Conservation (phyloP, 2,888 invertebrate genomes). For the Mythimna impura region DNA sequence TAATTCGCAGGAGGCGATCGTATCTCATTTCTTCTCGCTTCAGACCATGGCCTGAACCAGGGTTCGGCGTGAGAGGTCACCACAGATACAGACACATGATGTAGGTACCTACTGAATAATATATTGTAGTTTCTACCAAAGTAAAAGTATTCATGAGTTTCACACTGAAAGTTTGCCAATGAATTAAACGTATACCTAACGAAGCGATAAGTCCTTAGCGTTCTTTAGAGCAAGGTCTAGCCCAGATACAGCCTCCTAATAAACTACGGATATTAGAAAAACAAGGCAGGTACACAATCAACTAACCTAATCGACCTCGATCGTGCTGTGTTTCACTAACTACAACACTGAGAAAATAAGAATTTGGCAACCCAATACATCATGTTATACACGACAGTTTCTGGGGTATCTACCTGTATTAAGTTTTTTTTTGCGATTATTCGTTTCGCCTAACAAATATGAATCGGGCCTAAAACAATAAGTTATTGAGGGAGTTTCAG, state of each 20-base stretch:
- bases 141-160: too few relatives aligned
- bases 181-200: background rate
- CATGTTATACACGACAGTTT: background rate
- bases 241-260: conserved; percentile 3
- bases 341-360: conserved; percentile 33
- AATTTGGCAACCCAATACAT: conserved; percentile 22
- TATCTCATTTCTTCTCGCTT: too few relatives aligned
- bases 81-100: too few relatives aligned
- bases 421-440: background rate
- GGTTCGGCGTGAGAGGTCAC: too few relatives aligned
- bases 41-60: too few relatives aligned
- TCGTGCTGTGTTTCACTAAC: conserved; percentile 49
- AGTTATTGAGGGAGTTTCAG: background rate
- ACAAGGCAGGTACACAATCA: conserved; percentile 55
- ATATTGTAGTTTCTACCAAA: too few relatives aligned
- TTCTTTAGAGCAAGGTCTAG: background rate
- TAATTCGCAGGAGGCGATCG: too few relatives aligned
- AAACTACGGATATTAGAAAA: conserved; percentile 35
- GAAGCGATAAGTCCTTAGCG: background rate
- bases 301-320: conserved; percentile 52
- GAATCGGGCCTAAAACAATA: background rate
- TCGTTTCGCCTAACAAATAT: background rate
- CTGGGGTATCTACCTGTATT: background rate
- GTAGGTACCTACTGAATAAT: too few relatives aligned
- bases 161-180: background rate